A percentile compares a stretch with the other conserved stretches of the same genome.
Evolutionary conservation across 2,797 vertebrate species (phyloP).

Genomic region (Centroberyx gerrardi): DNA sequence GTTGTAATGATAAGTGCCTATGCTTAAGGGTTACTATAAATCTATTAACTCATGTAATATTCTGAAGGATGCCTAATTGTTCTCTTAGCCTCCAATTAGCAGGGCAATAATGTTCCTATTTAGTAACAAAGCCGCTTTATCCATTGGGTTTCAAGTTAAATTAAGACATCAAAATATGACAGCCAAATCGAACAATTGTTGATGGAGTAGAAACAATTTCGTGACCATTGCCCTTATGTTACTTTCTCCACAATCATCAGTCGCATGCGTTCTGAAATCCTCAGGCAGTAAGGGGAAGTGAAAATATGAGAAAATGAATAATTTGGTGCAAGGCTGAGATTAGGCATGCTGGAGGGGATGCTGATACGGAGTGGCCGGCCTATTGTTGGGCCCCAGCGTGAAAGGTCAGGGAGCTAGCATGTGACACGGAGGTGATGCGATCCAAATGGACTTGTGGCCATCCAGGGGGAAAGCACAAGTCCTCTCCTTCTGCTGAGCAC

Average conservation of each 20-base stretch:
- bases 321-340: slow-evolving; percentile 22
- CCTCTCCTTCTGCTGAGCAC: slow-evolving; percentile 62
- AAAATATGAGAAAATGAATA: slow-evolving; percentile 42
- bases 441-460: slow-evolving; percentile 73
- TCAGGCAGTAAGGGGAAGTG: slow-evolving; percentile 18
- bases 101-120: slow-evolving; percentile 33
- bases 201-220: slow-evolving; percentile 17
- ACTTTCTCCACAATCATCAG: slow-evolving; percentile 16
- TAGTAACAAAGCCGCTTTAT: slow-evolving; percentile 18
- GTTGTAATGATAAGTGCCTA: slow-evolving; percentile 61
- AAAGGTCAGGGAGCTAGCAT: slow-evolving; percentile 78
- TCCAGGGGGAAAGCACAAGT: slow-evolving; percentile 67
- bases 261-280: slow-evolving; percentile 13
- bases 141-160: slow-evolving; percentile 24
- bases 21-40: slow-evolving; percentile 63
- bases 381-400: slow-evolving; percentile 68
- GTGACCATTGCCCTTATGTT: slow-evolving; percentile 2
- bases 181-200: slow-evolving; percentile 19
- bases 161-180: slow-evolving; percentile 26
- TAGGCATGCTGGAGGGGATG: slow-evolving; percentile 51
- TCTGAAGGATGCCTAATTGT: slow-evolving; percentile 56
- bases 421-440: slow-evolving; percentile 77
- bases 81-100: slow-evolving; percentile 57
- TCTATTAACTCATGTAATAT: slow-evolving; percentile 52
- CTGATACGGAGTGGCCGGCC: slow-evolving; percentile 63